Evolutionary conservation across 2,888 invertebrate genomes (phyloP).

Genomic region (Callyntrura sp.): DNA sequence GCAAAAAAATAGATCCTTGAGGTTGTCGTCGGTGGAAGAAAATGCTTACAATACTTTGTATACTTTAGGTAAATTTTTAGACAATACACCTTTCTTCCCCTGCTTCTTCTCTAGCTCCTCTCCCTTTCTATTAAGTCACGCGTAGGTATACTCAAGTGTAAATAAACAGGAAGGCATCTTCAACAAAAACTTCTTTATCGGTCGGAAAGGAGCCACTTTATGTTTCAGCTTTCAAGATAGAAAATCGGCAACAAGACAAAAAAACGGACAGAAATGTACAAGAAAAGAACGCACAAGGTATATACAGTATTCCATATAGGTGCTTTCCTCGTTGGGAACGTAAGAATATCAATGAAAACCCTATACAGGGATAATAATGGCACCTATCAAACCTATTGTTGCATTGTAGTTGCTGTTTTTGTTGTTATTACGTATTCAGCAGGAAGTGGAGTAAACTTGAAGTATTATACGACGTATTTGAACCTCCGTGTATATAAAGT

Average conservation of each 20-base stretch:
- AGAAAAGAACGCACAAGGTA: constrained; percentile 14
- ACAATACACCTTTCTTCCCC: constrained; percentile 6
- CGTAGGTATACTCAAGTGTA: too few species aligned
- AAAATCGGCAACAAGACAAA: constrained; percentile 38
- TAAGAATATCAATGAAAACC: constrained; percentile 68
- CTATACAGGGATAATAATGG: constrained; percentile 64
- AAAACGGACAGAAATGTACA: constrained; percentile 13
- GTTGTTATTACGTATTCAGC: constrained; percentile 68
- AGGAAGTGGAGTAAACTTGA: constrained; percentile 69
- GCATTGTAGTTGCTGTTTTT: constrained; percentile 46
- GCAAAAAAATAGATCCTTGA: background rate
- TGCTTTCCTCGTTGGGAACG: constrained; percentile 3
- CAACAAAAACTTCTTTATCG: background rate
- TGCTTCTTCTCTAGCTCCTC: background rate
- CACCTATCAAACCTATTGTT: constrained; percentile 51
- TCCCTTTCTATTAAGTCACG: background rate
- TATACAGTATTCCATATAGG: background rate
- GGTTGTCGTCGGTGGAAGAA: background rate
- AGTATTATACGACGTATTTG: background rate
- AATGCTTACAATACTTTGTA: background rate
- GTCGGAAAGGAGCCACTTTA: constrained; percentile 11
- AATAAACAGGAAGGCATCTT: background rate
- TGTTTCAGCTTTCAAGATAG: constrained; percentile 19
- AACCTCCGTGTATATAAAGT: background rate
- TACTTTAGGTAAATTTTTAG: background rate